Evolutionary conservation across 2,113 vertebrate species (phyloP), one percentile per base, ranked within the genome.

Genomic region (Redunca redunca): DNA sequence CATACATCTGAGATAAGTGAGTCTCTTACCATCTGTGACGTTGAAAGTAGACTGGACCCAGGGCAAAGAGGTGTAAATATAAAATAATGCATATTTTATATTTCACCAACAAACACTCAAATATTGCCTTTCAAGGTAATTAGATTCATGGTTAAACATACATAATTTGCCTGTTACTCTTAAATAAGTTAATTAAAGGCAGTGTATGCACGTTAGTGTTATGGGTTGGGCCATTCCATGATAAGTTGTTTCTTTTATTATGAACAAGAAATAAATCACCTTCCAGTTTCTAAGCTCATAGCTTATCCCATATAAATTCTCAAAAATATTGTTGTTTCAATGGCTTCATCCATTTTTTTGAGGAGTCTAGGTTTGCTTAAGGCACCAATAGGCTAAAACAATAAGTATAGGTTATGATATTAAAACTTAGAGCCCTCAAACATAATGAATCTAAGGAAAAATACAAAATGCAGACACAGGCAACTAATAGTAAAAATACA

Each of bases 181-280:
- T 30, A 77, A 58, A 57, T 40, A 89, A 85, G 40, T 80, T 86
- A 77, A 62, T n/a, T 33, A 52, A 77, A 86, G 33, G 33, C 21
- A 94, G 3, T 50, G 14, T 11, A 55, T 5, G 1, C 43, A 89
- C 10, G n/a, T 28, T 17, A 16, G 1, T 21, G 26, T 46, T 55
- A 36, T 8, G 13, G 50, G 28, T 4, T 48, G 83, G 19, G n/a
- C 50, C 43, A 80, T 92, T 58, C 86, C 67, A 13, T 28, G 16
- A 90, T 28, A 92, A 90, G 33, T 33, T 93, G 26, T 62, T 84
- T 88, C 26, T 86, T 93, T 80, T 46, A 90, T 94, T 87, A 95
- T 90, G 23, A 94, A 78, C 2, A 83, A 89, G 28, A 94, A 83
- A 62, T 86, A 95, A 85, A 52, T 90, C 26, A 78, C 77, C 7